phyloP scores from a whole-genome alignment of 1,140 invertebrate species.

The Diachasma alloeum region DNA sequence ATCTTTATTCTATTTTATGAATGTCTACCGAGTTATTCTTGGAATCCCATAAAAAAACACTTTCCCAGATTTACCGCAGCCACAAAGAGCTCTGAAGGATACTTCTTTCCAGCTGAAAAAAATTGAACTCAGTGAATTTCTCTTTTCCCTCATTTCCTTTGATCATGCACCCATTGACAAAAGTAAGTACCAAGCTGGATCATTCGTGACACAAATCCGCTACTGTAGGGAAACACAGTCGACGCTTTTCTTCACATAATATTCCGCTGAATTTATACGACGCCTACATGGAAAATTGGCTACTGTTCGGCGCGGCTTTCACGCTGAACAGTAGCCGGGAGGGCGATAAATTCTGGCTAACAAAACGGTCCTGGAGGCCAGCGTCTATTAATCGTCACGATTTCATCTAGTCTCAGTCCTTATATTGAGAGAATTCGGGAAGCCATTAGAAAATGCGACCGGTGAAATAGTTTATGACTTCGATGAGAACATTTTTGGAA shows the following conservation, averaged over 20 bases:
- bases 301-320: slow-evolving; percentile 10
- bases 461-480: slow-evolving; percentile 12
- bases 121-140: neutral
- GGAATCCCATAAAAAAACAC: neutral
- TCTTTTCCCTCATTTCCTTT: neutral
- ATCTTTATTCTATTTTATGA: neutral
- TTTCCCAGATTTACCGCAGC: neutral
- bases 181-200: neutral
- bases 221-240: neutral
- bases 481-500: neutral
- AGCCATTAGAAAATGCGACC: neutral
- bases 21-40: neutral
- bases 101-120: neutral
- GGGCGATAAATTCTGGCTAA: slow-evolving; percentile 32
- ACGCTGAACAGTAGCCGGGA: slow-evolving; percentile 25
- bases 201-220: neutral
- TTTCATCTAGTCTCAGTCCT: slow-evolving; percentile 41
- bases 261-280: slow-evolving; percentile 28
- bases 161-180: neutral
- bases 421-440: slow-evolving; percentile 22
- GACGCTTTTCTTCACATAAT: slow-evolving; percentile 1
- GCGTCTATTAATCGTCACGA: slow-evolving; percentile 44
- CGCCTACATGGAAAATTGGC: slow-evolving; percentile 33
- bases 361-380: slow-evolving; percentile 29
- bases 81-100: neutral